Evolutionary conservation across 2,888 invertebrate species (phyloP).

Genomic region (Epistrophe eligans): DNA sequence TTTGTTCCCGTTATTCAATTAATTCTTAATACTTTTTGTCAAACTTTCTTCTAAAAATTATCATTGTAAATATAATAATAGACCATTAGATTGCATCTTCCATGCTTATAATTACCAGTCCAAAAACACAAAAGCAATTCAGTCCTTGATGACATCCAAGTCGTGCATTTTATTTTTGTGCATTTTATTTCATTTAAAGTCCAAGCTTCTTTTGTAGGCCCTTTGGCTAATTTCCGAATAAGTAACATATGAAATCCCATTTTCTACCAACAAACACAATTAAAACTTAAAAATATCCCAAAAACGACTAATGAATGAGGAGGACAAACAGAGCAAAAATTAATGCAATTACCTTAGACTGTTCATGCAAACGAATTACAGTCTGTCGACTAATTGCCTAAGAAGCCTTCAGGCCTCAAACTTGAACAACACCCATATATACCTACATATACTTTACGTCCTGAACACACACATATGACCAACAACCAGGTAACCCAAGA

Average conservation of each 20-base stretch:
- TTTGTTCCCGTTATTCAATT: too few relatives aligned
- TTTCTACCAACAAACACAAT: slow-evolving; percentile 53
- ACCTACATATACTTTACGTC: not conserved
- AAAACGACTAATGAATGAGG: slow-evolving; percentile 62
- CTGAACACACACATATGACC: not conserved
- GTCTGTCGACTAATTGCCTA: slow-evolving; percentile 72
- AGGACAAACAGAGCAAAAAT: slow-evolving; percentile 68
- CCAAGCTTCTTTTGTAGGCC: slow-evolving; percentile 8
- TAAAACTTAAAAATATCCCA: slow-evolving; percentile 51
- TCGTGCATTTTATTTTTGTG: not conserved
- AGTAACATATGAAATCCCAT: slow-evolving; percentile 9
- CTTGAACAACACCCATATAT: slow-evolving; percentile 14
- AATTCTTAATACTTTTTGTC: too few relatives aligned
- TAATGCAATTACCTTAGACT: slow-evolving; percentile 73
- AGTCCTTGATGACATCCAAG: not conserved
- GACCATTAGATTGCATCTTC: not conserved
- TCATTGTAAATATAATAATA: too few relatives aligned
- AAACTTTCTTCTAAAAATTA: too few relatives aligned
- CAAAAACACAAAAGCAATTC: not conserved
- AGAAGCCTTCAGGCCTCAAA: slow-evolving; percentile 60
- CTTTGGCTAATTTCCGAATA: not conserved
- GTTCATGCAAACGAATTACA: slow-evolving; percentile 72
- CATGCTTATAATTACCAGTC: not conserved
- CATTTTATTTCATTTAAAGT: not conserved
- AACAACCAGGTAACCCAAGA: slow-evolving; percentile 61